Evolutionary conservation across 2,888 invertebrate genomes (phyloP), one percentile per base, ranked within the genome.

Genomic region (Adelphocoris suturalis): DNA sequence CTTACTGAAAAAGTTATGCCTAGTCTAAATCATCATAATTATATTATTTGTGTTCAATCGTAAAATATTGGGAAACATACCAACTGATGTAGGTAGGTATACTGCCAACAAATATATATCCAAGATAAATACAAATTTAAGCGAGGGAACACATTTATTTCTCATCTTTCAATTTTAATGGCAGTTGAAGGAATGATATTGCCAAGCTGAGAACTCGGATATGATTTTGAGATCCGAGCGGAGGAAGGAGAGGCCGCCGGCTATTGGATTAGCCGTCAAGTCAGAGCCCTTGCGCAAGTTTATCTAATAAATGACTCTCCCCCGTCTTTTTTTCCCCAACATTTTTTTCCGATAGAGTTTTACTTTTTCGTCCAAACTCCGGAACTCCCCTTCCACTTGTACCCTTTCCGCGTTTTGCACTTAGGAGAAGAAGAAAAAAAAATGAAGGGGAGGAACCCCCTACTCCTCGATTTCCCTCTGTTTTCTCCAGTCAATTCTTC

Each of bases 251-350:
- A 78, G 46, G 78, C 78, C 46, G 78, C 37, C 46, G 78, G 78
- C 78, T 78, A 78, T 78, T 78, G 78, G 78, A 78, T 78, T 78
- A 78, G 78, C 78, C 76, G 76, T 76, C 46, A 78, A 78, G 78
- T 78, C 46, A 19, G 27, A 23, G 78, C 78, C 37, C 78, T 78
- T 78, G 78, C 78, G 78, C 78, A 78, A 78, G 78, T 78, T 78
- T 78, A 78, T 78, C 78, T 78, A 78, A 78, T 78, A 78, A 78
- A 78, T 78, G 78, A 78, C 78, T 46, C 46, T 19, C 78, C 78
- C 46, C 47, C n/a, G 78, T 14, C 28, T 28, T 46, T 47, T 78
- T 37, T 47, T 46, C 75, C n/a, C 16, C 37, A 46, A 46, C 19
- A 68, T 68, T 68, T 68, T n/a, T 68, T 68, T 19, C 68, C 46